Base-by-base conservation (phyloP, 1,140 invertebrate species). In the Bombus confusus region DNA sequence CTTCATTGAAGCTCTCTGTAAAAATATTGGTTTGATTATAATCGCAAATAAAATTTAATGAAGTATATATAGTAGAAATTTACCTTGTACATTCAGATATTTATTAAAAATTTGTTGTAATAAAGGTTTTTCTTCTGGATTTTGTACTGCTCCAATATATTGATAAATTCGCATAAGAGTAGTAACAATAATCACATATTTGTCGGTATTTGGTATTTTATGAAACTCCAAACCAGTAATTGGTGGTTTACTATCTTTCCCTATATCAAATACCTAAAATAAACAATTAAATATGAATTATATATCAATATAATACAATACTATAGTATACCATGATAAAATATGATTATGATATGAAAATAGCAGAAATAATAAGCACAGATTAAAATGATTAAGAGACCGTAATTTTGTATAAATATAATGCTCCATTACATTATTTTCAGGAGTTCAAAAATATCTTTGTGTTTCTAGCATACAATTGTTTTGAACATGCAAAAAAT, bases 191-290 rank as follows among this genome's bases (percentile, higher is more conserved):
- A 99, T 97, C 75, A 98, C 96, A 92, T 97, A 98, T 90, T 96
- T 97, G 78, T 97, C 96, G 1, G 96, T 96, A 87, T 96, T 96
- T 10, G 97, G 96, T 62, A 98, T 94, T 92, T 97, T 96, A 91
- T 98, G 97, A 93, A 98, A 98, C 92, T 98, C 97, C 69, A 99
- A 95, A 1, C 98, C 98, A 69, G 97, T 98, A 59, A 99, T 98
- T 1, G 98, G 97, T 74, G 97, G 97, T 72, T 97, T 96, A 69
- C 95, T 95, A 13, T 94, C 92, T 95, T 97, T 97, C 18, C 98
- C 98, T 85, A 99, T 96, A 93, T 98, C 98, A 93, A 98, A 99
- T 62, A 99, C 96, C 98, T 98, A 91, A 34, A 95, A 95, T 86
- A 86, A 64, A 64, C 6, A 47, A 78, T 59, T 34, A 57, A 66